phyloP scores from a whole-genome alignment of 1,140 invertebrate genomes.

The Drosophila cardini region DNA sequence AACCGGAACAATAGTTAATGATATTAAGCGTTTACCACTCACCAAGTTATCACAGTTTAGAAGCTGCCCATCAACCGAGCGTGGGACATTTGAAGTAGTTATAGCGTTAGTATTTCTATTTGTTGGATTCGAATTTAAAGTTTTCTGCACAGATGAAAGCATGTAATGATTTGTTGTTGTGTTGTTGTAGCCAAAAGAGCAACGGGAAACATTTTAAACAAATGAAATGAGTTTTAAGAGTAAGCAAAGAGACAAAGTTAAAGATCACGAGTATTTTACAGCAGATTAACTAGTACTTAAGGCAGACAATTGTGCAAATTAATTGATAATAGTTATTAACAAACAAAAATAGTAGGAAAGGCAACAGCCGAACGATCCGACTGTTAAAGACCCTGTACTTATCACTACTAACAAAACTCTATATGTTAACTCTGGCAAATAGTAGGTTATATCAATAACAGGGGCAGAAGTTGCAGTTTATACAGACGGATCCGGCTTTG shows the following conservation, averaged over 20 bases:
- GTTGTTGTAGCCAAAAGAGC: neutral
- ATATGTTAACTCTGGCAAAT: too few relatives aligned
- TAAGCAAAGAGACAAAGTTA: constrained; percentile 29
- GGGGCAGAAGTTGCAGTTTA: too few relatives aligned
- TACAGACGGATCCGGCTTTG: too few relatives aligned
- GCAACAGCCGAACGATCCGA: neutral
- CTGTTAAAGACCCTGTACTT: too few relatives aligned
- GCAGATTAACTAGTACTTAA: constrained; percentile 11
- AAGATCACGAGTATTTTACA: constrained; percentile 24
- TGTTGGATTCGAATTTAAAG: constrained; percentile 66
- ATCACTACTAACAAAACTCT: too few relatives aligned
- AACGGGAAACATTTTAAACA: constrained; percentile 27
- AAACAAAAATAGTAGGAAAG: constrained; percentile 5
- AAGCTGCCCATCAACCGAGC: constrained; percentile 78
- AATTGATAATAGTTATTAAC: constrained; percentile 16
- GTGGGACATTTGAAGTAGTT: constrained; percentile 74
- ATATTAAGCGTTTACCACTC: constrained; percentile 68
- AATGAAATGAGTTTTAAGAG: constrained; percentile 54
- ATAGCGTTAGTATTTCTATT: constrained; percentile 79
- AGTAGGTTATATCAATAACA: too few relatives aligned
- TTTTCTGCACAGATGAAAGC: constrained; percentile 62
- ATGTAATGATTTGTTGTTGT: constrained; percentile 1
- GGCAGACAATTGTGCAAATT: constrained; percentile 12
- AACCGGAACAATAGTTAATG: constrained; percentile 57
- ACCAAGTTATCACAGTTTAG: constrained; percentile 84